These are phyloP conservation scores for Leptinotarsa lineolata DNA, from an alignment of 1,140 invertebrate species.

Conservation along the genomic window DNA sequence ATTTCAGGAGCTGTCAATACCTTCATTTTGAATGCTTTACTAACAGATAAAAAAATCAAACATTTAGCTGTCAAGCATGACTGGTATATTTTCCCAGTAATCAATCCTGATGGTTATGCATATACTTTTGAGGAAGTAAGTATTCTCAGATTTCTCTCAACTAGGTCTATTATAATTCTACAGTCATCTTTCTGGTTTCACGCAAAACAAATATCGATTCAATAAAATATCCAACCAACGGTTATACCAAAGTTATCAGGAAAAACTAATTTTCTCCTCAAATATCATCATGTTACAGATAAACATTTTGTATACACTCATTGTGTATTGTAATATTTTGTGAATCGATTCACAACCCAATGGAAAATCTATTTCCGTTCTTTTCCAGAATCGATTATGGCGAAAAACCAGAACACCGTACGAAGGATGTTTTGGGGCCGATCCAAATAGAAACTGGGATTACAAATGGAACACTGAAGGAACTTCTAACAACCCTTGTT, in stretches of 20 bases:
- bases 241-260: too few relatives aligned
- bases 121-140: slow-evolving; percentile 68
- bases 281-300: too few relatives aligned
- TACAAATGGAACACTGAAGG: slow-evolving; percentile 71
- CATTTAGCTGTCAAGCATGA: slow-evolving; percentile 64
- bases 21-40: slow-evolving; percentile 68
- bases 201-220: too few relatives aligned
- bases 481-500: slow-evolving; percentile 69
- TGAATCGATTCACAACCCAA: too few relatives aligned
- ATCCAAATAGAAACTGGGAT: slow-evolving; percentile 76
- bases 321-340: too few relatives aligned
- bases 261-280: too few relatives aligned
- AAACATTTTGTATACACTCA: too few relatives aligned
- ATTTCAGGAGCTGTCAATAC: slow-evolving; percentile 73
- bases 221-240: too few relatives aligned
- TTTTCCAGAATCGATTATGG: slow-evolving; percentile 68
- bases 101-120: slow-evolving; percentile 81
- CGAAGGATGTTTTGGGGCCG: slow-evolving; percentile 64
- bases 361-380: too few relatives aligned
- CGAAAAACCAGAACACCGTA: slow-evolving; percentile 71
- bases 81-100: slow-evolving; percentile 72
- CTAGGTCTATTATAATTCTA: too few relatives aligned
- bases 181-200: too few relatives aligned
- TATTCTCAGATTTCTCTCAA: too few relatives aligned
- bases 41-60: slow-evolving; percentile 58